Evolutionary conservation across 1,140 invertebrate species (phyloP).

Genomic region (Calephelis nemesis): DNA sequence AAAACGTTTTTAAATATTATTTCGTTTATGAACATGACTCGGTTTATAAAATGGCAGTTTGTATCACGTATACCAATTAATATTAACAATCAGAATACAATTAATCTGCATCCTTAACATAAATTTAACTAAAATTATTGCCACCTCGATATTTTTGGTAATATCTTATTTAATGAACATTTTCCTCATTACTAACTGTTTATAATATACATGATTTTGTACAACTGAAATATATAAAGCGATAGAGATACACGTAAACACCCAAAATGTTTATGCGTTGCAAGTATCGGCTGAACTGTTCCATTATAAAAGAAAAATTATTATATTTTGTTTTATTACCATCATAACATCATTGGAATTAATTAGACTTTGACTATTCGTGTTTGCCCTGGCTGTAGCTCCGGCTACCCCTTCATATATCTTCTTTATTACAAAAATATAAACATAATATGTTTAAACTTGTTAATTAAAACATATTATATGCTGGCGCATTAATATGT

Average conservation of each 20-base stretch:
- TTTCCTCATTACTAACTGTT: slow-evolving; percentile 15
- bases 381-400: too few relatives aligned
- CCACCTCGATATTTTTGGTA: slow-evolving; percentile 47
- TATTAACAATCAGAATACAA: slow-evolving; percentile 58
- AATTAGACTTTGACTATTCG: too few relatives aligned
- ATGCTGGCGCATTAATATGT: too few relatives aligned
- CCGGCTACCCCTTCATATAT: too few relatives aligned
- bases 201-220: not conserved
- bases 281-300: too few relatives aligned
- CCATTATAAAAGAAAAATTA: too few relatives aligned
- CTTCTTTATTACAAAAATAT: too few relatives aligned
- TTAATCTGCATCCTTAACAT: slow-evolving; percentile 34
- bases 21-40: slow-evolving; percentile 42
- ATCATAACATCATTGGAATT: too few relatives aligned
- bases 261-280: too few relatives aligned
- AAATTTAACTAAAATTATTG: slow-evolving; percentile 61
- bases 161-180: slow-evolving; percentile 43
- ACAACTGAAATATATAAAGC: slow-evolving; percentile 7
- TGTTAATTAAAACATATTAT: too few relatives aligned
- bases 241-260: not conserved
- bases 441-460: too few relatives aligned
- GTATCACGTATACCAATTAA: slow-evolving; percentile 72
- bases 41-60: slow-evolving; percentile 70
- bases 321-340: too few relatives aligned
- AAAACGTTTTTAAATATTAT: slow-evolving; percentile 33